Base-by-base conservation (phyloP, 2,797 vertebrate genomes). In the Amblyopsis hoosieri region DNA sequence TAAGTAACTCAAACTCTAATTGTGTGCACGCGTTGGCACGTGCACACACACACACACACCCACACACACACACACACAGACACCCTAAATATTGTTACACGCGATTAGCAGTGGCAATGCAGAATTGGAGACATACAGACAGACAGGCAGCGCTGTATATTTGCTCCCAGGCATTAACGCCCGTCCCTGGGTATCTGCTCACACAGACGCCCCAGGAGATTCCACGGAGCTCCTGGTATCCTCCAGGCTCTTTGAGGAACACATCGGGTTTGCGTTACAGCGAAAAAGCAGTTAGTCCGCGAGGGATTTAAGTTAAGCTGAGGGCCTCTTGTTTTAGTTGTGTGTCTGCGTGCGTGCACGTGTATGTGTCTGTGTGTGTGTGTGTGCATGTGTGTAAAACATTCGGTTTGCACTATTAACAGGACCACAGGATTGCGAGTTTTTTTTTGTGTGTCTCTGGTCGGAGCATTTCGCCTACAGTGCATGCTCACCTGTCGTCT, bases 361-460 rank as follows among this genome's bases (percentile, higher is more conserved):
- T 37, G 33, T 37, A 9, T 9, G 33, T 37, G 33, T 37, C 5
- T 8, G 33, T 37, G 33, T 37, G 83, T 68, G 66, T 63, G 56
- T 56, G 84, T 87, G 85, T 80, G 85, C 85, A 81, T 76, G 85
- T 80, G 71, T 87, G 85, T 85, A 83, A 89, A 89, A 86, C 87
- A 87, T 85, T 79, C 87, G 89, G 86, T 87, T 90, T 88, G 86
- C 82, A 87, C 82, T 86, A 75, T 75, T 87, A 89, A 89, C 85
- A 81, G 80, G 89, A 89, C 85, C 84, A 29, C 53, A 48, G 84
- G 84, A 83, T 87, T 75, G 63, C 46, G 71, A 78, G 85, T 83
- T 87, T 89, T 89, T 76, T 84, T 83, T 88, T 87, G 82, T 85
- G 84, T 88, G 86, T 82, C 71, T 79, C 13, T 47, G 45, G 48